Evolutionary conservation across 2,113 vertebrate genomes (phyloP).

Genomic region (Chiloscyllium plagiosum): DNA sequence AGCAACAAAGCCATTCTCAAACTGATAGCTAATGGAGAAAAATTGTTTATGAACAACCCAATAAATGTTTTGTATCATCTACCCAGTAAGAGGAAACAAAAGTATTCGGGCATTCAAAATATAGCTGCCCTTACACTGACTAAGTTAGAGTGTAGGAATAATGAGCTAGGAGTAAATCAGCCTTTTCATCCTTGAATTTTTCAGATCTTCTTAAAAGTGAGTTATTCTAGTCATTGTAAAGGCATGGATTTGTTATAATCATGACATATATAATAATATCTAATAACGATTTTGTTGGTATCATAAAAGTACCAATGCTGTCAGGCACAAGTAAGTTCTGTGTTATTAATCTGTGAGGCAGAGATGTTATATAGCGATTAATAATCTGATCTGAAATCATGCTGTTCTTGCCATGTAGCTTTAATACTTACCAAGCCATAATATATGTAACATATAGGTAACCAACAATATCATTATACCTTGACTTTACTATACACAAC

Average conservation of each 20-base stretch:
- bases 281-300: not conserved
- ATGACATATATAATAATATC: too few relatives aligned
- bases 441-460: not conserved
- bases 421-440: not conserved
- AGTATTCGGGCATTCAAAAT: not conserved
- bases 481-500: not conserved
- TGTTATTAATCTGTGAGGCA: not conserved
- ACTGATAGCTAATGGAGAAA: not conserved
- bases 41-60: not conserved
- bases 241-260: not conserved
- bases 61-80: not conserved
- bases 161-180: not conserved
- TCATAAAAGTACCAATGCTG: not conserved
- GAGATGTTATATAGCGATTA: not conserved
- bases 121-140: not conserved
- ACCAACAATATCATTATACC: not conserved
- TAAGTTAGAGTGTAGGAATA: not conserved
- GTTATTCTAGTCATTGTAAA: not conserved
- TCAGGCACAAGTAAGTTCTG: not conserved
- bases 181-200: not conserved
- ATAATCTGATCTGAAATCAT: not conserved
- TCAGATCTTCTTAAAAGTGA: not conserved
- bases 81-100: not conserved
- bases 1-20: not conserved
- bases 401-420: not conserved